Conservation (phyloP, 2,113 vertebrate genomes). For the Galemys pyrenaicus region DNA sequence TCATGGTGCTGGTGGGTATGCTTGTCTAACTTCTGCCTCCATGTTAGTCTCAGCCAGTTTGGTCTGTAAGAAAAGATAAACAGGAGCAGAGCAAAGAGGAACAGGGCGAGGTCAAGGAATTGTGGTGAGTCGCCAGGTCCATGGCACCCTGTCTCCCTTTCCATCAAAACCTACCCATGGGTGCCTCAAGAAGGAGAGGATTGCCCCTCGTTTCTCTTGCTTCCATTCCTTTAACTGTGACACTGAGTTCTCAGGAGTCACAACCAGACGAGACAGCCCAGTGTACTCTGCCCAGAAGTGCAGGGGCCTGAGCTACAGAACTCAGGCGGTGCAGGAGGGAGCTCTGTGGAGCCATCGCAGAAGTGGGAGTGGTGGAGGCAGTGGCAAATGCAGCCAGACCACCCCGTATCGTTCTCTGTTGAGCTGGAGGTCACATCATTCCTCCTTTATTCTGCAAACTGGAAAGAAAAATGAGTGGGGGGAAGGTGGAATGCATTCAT, state of each 20-base stretch:
- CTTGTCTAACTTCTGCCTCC: too few relatives aligned
- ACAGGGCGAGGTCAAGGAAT: too few relatives aligned
- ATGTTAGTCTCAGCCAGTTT: too few relatives aligned
- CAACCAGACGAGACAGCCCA: neutral
- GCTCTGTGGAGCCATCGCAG: rapidly evolving
- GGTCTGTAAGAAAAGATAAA: too few relatives aligned
- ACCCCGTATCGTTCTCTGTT: neutral
- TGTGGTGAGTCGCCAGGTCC: too few relatives aligned
- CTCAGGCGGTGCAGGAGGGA: neutral
- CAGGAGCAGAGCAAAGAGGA: too few relatives aligned
- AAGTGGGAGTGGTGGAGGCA: neutral
- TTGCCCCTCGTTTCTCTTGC: neutral
- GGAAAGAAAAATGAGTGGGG: neutral
- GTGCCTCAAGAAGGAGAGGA: neutral
- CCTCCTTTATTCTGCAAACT: neutral
- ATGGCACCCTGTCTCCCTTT: neutral
- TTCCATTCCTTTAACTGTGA: constrained; percentile 21
- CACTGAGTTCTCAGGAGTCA: constrained; percentile 52
- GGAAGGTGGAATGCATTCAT: neutral
- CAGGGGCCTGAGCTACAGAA: neutral
- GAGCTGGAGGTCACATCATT: neutral
- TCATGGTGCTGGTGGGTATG: too few relatives aligned
- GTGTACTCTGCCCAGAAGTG: neutral
- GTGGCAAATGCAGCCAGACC: neutral
- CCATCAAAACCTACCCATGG: neutral